Evolutionary conservation across 2,797 vertebrate genomes (phyloP), one percentile per base, ranked within the genome.

Genomic region (Carduelis carduelis): DNA sequence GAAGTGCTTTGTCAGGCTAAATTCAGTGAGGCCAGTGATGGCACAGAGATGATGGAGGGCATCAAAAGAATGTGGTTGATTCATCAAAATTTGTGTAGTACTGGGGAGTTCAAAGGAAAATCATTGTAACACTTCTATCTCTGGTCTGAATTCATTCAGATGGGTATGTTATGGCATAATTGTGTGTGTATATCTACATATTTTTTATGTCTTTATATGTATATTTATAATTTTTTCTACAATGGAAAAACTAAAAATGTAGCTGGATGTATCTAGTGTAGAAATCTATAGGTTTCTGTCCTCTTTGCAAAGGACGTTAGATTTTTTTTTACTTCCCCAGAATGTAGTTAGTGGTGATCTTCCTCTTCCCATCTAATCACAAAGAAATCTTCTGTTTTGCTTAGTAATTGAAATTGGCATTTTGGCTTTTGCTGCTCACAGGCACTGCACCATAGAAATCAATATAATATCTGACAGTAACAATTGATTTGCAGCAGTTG

Each of bases 391-490:
- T 85, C 50, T 47, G 35, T 52, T 93, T 90, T 81, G 53, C 65
- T 93, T 84, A 76, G 70, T 81, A 91, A 95, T 82, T 94, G 85
- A 91, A 95, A 96, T 76, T 63, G 83, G 41, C 80, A 46, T 88
- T 91, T 90, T 91, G 79, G 47, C 1, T 8, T 69, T 56, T 74
- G 47, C 47, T 90, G 52, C 55, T 91, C 16, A 28, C 57, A 57
- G 72, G 56, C 55, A 37, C 64, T 64, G 64, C 43, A 24, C 55
- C 49, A n/a, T 37, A 82, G 59, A 69, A 93, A 90, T 93, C 95
- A 77, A 84, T 96, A 84, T 17, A 9, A 2, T 53, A 56, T 70
- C 66, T 91, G 80, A 93, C 37, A 53, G 69, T 43, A 76, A 43
- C 70, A 90, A 88, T 49, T 88, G 93, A 93, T 95, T 75, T 83